Percentiles rank a stretch among this genome's conserved stretches.
phyloP scores from a whole-genome alignment of 2,113 vertebrate genomes.

The Microtus ochrogaster region DNA sequence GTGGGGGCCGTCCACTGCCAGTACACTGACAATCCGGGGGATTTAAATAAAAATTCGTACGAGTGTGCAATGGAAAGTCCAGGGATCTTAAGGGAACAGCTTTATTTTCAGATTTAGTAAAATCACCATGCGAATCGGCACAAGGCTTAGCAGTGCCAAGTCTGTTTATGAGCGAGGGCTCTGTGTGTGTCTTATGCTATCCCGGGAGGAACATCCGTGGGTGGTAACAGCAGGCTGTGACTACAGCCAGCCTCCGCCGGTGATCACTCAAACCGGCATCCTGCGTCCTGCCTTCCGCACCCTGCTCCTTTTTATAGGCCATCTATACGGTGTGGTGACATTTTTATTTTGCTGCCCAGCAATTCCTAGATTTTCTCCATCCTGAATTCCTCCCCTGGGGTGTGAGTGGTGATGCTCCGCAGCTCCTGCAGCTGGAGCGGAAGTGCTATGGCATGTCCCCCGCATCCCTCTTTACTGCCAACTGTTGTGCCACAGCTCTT shows the following conservation, averaged over 20 bases:
- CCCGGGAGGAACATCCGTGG: slow-evolving; percentile 20
- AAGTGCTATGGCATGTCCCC: not conserved
- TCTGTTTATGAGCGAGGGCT: slow-evolving; percentile 34
- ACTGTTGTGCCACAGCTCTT: not conserved
- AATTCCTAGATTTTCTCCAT: slow-evolving; percentile 50
- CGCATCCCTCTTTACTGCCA: not conserved
- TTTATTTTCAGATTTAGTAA: slow-evolving; percentile 30
- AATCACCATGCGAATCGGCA: slow-evolving; percentile 9
- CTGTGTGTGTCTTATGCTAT: not conserved
- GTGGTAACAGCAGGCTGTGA: slow-evolving; percentile 3
- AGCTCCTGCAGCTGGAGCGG: not conserved
- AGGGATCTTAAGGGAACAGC: slow-evolving; percentile 10
- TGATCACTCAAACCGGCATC: not conserved
- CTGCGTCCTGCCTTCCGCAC: not conserved
- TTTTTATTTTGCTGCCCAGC: slow-evolving; percentile 58
- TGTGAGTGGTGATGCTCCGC: not conserved
- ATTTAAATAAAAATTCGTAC: not conserved
- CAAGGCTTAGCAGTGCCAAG: not conserved
- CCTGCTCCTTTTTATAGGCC: not conserved
- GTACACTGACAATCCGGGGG: not conserved
- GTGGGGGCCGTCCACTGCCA: not conserved
- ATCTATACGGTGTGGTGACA: slow-evolving; percentile 46
- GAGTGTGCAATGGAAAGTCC: not conserved
- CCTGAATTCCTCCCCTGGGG: slow-evolving; percentile 28
- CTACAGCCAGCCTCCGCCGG: not conserved